These are phyloP conservation scores for Heliconius hewitsoni DNA, from an alignment of 1,140 invertebrate genomes.

Conservation along the genomic window DNA sequence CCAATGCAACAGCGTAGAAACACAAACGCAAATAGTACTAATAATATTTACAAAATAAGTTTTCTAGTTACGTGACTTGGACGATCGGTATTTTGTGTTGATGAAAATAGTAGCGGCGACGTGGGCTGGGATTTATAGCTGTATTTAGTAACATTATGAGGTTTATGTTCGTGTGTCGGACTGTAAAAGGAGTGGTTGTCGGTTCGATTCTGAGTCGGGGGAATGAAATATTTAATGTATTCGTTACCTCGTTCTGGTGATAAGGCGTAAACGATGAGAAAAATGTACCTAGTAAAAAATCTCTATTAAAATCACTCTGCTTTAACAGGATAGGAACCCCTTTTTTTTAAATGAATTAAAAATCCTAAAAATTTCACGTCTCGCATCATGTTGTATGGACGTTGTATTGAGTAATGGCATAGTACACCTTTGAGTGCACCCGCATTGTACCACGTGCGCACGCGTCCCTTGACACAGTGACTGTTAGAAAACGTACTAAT, in stretches of 20 bases:
- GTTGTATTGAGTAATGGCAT: neutral
- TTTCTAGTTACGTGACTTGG: slow-evolving; percentile 12
- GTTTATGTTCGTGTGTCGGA: neutral
- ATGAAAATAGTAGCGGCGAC: slow-evolving; percentile 1
- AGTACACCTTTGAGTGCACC: neutral
- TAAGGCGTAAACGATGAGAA: too few relatives aligned
- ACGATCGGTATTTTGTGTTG: slow-evolving; percentile 9
- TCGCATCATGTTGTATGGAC: neutral
- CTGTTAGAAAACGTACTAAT: slow-evolving; percentile 4
- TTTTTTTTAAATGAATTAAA: too few relatives aligned
- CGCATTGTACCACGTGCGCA: slow-evolving; percentile 18
- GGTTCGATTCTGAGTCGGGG: neutral
- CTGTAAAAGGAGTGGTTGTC: neutral
- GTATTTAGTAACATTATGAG: neutral
- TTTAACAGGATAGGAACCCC: neutral
- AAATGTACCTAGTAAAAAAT: too few relatives aligned
- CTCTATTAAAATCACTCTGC: neutral
- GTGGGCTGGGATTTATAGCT: neutral
- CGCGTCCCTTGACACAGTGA: slow-evolving; percentile 11
- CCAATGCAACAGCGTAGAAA: neutral
- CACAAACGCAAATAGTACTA: neutral
- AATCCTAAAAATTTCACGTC: neutral
- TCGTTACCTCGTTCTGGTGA: too few relatives aligned
- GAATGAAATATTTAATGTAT: too few relatives aligned
- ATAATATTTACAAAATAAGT: slow-evolving; percentile 9